phyloP scores from a whole-genome alignment of 1,140 invertebrate species.

The Yoshiicerus persimilis region DNA sequence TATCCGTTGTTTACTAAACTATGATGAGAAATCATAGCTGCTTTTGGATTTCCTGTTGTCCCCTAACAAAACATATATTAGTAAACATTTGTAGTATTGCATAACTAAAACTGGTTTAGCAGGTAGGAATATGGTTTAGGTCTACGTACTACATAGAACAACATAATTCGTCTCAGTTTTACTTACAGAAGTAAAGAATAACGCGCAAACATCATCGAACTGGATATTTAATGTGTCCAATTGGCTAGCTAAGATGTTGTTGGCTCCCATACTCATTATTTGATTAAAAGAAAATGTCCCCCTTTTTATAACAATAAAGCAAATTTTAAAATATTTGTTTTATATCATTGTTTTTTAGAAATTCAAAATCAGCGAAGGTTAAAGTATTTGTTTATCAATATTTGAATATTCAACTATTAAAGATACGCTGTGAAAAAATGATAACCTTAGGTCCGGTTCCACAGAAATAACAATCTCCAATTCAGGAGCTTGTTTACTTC shows the following conservation, averaged over 20 bases:
- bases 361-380: too few species aligned
- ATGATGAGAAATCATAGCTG: conserved; percentile 76
- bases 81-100: not conserved
- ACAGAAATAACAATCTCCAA: conserved; percentile 35
- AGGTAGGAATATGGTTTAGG: too few species aligned
- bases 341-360: too few species aligned
- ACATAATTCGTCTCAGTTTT: not conserved
- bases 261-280: conserved; percentile 52
- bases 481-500: conserved; percentile 23
- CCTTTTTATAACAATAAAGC: conserved; percentile 42
- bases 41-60: conserved; percentile 84
- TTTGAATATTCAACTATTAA: too few species aligned
- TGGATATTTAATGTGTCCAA: conserved; percentile 61
- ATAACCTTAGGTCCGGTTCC: not conserved
- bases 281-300: conserved; percentile 54
- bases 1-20: conserved; percentile 82
- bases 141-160: too few species aligned
- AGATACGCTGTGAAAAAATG: not conserved
- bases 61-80: not conserved
- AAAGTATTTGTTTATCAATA: too few species aligned
- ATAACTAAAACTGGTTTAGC: too few species aligned
- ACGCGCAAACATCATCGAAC: conserved; percentile 69
- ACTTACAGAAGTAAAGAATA: conserved; percentile 86
- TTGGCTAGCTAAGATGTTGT: conserved; percentile 48
- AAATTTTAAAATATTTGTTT: too few species aligned